Evolutionary conservation across 2,888 invertebrate species (phyloP).

Genomic region (Melinopterus prodromus): DNA sequence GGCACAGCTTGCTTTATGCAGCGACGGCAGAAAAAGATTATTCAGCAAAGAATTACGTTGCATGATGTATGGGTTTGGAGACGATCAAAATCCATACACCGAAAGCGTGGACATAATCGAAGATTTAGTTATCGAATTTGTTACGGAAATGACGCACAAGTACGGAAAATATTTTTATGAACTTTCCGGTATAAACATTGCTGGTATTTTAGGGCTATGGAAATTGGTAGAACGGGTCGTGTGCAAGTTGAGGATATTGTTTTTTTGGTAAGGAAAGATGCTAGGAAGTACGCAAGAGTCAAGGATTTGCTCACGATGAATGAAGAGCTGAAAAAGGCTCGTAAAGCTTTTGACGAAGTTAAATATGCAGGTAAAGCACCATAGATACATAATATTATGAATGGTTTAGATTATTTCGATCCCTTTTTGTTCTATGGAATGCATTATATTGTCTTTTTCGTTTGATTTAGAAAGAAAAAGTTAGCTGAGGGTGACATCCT

Average conservation of each 20-base stretch:
- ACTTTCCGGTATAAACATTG: background rate
- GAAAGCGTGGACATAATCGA: conserved; percentile 98
- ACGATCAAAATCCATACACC: conserved; percentile 98
- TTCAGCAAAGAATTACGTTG: conserved; percentile 93
- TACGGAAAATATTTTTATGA: conserved; percentile 53
- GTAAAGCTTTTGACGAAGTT: conserved; percentile 99
- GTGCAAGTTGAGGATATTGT: conserved; percentile 99
- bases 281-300: conserved; percentile 95
- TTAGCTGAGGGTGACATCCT: conserved; percentile 1
- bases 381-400: conserved; percentile 38
- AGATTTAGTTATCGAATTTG: conserved; percentile 97
- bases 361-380: conserved; percentile 85
- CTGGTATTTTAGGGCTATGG: conserved; percentile 81
- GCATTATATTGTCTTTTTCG: background rate
- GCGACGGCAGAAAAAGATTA: conserved; percentile 78
- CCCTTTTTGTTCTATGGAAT: conserved; percentile 16
- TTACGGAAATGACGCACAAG: conserved; percentile 91
- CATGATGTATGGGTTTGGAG: conserved; percentile 99
- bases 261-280: conserved; percentile 94
- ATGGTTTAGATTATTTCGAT: conserved; percentile 36
- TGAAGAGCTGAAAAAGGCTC: conserved; percentile 97
- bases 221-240: conserved; percentile 94
- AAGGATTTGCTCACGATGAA: conserved; percentile 98
- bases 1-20: conserved; percentile 68
- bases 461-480: background rate